Evolutionary conservation across 1,140 invertebrate genomes (phyloP).

Genomic region (Metopolophium dirhodum): DNA sequence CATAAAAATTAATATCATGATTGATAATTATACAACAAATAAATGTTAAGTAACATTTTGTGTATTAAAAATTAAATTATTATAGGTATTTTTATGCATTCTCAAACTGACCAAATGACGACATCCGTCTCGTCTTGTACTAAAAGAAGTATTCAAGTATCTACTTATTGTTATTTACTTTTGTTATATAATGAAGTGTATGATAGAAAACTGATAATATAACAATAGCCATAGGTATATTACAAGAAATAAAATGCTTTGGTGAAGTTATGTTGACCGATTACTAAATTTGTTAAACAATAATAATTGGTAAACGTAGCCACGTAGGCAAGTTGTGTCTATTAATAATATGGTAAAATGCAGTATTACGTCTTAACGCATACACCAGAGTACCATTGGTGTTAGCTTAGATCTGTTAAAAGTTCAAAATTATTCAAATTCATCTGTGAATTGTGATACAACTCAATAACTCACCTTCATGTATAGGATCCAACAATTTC

Average conservation of each 20-base stretch:
- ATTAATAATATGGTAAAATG: neutral
- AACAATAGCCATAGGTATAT: neutral
- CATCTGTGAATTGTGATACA: neutral
- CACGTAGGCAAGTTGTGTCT: neutral
- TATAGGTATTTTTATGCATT: neutral
- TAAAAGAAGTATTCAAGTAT: no score
- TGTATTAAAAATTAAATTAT: neutral
- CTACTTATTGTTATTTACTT: no score
- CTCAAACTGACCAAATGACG: no score
- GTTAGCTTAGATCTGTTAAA: neutral
- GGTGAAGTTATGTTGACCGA: no score
- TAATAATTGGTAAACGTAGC: neutral
- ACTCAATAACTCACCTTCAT: constrained; percentile 73
- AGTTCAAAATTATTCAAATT: neutral
- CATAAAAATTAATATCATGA: no score
- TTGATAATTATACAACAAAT: no score
- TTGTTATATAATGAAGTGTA: no score
- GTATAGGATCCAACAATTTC: constrained; percentile 76
- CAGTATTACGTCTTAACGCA: neutral
- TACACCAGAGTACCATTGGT: neutral
- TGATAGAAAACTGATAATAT: neutral
- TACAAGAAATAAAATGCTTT: neutral
- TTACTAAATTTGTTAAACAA: neutral
- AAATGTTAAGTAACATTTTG: neutral
- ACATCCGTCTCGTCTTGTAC: no score